Evolutionary conservation across 2,888 invertebrate genomes (phyloP).

Genomic region (Globia sparganii): DNA sequence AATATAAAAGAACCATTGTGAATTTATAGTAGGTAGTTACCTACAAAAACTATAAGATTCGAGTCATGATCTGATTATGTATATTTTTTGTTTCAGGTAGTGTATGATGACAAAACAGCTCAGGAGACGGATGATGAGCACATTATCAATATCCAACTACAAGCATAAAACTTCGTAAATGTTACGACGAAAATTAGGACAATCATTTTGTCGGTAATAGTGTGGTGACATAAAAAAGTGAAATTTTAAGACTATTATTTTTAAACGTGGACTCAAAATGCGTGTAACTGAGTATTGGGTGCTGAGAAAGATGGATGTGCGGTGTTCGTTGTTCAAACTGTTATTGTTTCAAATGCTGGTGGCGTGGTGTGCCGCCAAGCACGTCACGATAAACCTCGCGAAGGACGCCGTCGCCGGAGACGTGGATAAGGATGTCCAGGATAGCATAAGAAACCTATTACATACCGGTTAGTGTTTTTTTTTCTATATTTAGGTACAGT

Average conservation of each 20-base stretch:
- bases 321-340: constrained; percentile 85
- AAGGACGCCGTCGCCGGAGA: constrained; percentile 70
- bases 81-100: constrained; percentile 83
- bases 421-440: constrained; percentile 78
- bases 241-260: constrained; percentile 62
- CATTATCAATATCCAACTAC: constrained; percentile 85
- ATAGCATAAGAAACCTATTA: constrained; percentile 84
- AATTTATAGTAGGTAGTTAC: constrained; percentile 22
- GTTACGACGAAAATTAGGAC: constrained; percentile 59
- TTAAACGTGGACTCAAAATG: constrained; percentile 77
- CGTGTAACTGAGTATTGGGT: constrained; percentile 79
- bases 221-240: constrained; percentile 62
- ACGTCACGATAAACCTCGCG: constrained; percentile 77
- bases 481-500: not conserved
- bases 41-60: constrained; percentile 22
- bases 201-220: constrained; percentile 64
- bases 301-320: constrained; percentile 85
- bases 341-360: constrained; percentile 86
- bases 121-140: constrained; percentile 79
- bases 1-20: constrained; percentile 30
- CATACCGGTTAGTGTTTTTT: constrained; percentile 82
- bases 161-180: constrained; percentile 83
- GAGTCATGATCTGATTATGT: constrained; percentile 47
- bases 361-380: constrained; percentile 85
- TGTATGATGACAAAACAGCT: constrained; percentile 85